phyloP scores from a whole-genome alignment of 35 echinoderm and acorn worm species.

The Stichopus chloronotus region DNA sequence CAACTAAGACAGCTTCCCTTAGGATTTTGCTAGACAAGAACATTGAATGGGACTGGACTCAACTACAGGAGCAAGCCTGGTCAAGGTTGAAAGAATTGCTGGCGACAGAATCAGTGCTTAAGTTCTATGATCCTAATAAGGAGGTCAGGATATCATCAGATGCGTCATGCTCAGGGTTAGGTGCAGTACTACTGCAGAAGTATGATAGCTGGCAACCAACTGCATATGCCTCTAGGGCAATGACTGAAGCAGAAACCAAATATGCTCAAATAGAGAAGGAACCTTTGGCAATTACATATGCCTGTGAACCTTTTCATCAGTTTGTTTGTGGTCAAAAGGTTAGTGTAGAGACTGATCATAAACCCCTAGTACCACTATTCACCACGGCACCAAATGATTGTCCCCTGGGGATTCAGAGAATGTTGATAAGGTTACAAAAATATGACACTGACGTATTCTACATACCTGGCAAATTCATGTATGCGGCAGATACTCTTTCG shows the following conservation, averaged over 20 bases:
- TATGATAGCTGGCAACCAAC: constrained; percentile 61
- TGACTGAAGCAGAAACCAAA: constrained; percentile 44
- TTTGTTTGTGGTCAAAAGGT: constrained; percentile 42
- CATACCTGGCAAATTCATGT: constrained; percentile 49
- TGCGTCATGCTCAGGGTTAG: constrained; percentile 50
- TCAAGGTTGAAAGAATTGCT: background rate
- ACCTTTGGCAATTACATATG: constrained; percentile 53
- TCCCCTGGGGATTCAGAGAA: constrained; percentile 67
- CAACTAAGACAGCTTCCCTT: background rate
- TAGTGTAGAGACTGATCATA: constrained; percentile 56
- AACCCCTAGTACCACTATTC: constrained; percentile 69
- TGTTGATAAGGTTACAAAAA: constrained; percentile 40
- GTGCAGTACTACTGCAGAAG: constrained; percentile 62
- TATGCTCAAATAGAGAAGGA: constrained; percentile 74
- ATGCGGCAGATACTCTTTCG: constrained; percentile 33
- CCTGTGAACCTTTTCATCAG: constrained; percentile 66
- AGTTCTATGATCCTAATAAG: constrained; percentile 56
- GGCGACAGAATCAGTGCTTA: background rate
- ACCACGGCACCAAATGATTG: constrained; percentile 70
- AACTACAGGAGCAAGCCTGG: background rate
- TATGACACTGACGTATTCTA: constrained; percentile 69
- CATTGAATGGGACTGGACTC: background rate
- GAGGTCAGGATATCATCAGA: constrained; percentile 53
- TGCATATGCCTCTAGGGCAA: constrained; percentile 56
- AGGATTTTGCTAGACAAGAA: background rate